Base-by-base conservation (phyloP, 2,888 invertebrate species). In the Monopis laevigella region DNA sequence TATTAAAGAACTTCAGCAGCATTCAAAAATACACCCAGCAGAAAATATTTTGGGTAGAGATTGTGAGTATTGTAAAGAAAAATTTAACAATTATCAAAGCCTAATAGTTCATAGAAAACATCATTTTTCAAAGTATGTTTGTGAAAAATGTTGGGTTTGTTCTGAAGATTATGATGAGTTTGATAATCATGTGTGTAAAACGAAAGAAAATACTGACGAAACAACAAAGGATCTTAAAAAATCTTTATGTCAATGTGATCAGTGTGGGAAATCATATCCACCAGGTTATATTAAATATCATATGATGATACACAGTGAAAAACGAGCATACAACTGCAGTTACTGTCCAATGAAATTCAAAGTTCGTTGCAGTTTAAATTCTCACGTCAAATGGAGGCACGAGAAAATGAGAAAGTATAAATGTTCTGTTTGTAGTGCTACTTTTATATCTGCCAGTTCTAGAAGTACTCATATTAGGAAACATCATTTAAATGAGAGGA, bases 241-340 rank as follows among this genome's bases (percentile, higher is more conserved):
- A 49, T 48, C 59, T 0, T 47, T 77, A 43, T 53, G 63, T 3
- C 80, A 80, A 41, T 81, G 82, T 52, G 80, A 82, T 46, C 75
- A 80, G 45, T 82, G 81, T 49, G 81, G 82, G 0, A 81, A 81
- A 47, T 80, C 82, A 1, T 82, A 81, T 48, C 77, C 78, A 1
- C 66, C 69, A 0, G 71, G 78, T 0, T 82, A 82, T 42, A 80
- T 82, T 26, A 54, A 65, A 48, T 64, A 75, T n/a, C 81, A 82
- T 45, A 75, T 80, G 70, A 47, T 70, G 11, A 82, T 75, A 10
- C 81, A 82, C 32, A 64, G 77, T 40, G 64, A 56, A 42, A 65
- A 74, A 28, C 54, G 66, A 4, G 61, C 67, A 0, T 80, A 78
- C 48, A 65, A 70, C 43, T 82, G 82, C 49, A 73, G 75, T 49